Conservation (phyloP, 2,797 vertebrate genomes). For the Galaxias olidus region DNA sequence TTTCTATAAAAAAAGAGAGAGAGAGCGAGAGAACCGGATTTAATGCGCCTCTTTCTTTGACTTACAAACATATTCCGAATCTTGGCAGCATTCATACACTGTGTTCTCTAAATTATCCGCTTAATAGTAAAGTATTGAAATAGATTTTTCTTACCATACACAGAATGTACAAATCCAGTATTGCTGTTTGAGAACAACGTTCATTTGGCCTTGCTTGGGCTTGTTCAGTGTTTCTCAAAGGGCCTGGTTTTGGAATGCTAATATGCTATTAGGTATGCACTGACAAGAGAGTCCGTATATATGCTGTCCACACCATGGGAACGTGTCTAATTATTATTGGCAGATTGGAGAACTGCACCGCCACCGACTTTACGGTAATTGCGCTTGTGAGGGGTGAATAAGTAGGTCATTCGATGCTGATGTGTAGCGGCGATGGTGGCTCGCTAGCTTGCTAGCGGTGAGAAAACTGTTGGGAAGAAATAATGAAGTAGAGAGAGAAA, state of each 20-base stretch:
- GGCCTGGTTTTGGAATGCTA: conserved; percentile 16
- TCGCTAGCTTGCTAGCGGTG: conserved; percentile 31
- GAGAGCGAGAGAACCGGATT: no score
- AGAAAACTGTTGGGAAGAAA: conserved; percentile 20
- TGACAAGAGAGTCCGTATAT: conserved; percentile 39
- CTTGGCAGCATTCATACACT: no score
- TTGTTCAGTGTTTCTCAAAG: no score
- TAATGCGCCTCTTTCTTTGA: conserved; percentile 6
- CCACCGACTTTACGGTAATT: conserved; percentile 57
- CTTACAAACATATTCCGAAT: no score
- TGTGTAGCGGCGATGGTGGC: conserved; percentile 19
- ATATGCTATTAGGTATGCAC: conserved; percentile 45
- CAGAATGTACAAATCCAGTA: conserved; percentile 7
- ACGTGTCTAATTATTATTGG: conserved; percentile 62
- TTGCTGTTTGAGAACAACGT: neutral
- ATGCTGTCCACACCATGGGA: conserved; percentile 36
- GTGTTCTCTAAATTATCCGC: no score
- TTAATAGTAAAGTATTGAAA: no score
- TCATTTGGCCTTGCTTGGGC: no score
- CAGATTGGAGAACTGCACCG: conserved; percentile 43
- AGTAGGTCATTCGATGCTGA: conserved; percentile 48
- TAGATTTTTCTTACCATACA: no score
- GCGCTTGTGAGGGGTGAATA: conserved; percentile 58
- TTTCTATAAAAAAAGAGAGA: neutral
- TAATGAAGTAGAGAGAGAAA: conserved; percentile 12